Evolutionary conservation across 2,888 invertebrate genomes (phyloP).

Genomic region (Muschampia plurimacula): DNA sequence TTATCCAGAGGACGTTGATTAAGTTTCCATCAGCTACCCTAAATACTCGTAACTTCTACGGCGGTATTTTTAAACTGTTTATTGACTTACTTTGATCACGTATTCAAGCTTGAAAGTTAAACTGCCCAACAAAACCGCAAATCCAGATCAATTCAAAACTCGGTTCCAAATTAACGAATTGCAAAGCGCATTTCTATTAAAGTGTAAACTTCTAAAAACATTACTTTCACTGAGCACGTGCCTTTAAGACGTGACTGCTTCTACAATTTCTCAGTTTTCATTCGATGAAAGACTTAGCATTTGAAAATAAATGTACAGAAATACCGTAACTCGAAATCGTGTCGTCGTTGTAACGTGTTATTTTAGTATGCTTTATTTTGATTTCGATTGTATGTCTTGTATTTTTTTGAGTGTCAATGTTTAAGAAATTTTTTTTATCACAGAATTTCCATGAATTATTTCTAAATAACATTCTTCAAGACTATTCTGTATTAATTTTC

Average conservation of each 20-base stretch:
- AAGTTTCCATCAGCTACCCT: background rate
- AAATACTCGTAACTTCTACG: background rate
- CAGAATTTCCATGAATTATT: no score
- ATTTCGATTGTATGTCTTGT: no score
- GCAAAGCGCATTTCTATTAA: conserved; percentile 24
- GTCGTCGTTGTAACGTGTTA: background rate
- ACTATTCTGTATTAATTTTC: no score
- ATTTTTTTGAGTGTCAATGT: no score
- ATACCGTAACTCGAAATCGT: background rate
- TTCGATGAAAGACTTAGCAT: conserved; percentile 46
- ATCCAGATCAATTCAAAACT: conserved; percentile 15
- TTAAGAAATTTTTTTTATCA: no score
- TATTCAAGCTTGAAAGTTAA: conserved; percentile 9
- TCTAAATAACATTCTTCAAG: no score
- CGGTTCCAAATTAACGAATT: conserved; percentile 21
- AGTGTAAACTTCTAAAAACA: conserved; percentile 37
- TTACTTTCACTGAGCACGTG: conserved; percentile 65
- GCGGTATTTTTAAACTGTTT: conserved; percentile 7
- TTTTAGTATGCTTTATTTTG: background rate
- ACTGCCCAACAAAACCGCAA: conserved; percentile 8
- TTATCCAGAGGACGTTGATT: background rate
- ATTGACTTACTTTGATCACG: conserved; percentile 18
- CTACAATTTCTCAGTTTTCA: conserved; percentile 52
- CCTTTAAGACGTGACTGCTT: conserved; percentile 53
- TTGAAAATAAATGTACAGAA: background rate